Evolutionary conservation across 1,140 invertebrate species (phyloP).

Genomic region (Drosophila pallidifrons): DNA sequence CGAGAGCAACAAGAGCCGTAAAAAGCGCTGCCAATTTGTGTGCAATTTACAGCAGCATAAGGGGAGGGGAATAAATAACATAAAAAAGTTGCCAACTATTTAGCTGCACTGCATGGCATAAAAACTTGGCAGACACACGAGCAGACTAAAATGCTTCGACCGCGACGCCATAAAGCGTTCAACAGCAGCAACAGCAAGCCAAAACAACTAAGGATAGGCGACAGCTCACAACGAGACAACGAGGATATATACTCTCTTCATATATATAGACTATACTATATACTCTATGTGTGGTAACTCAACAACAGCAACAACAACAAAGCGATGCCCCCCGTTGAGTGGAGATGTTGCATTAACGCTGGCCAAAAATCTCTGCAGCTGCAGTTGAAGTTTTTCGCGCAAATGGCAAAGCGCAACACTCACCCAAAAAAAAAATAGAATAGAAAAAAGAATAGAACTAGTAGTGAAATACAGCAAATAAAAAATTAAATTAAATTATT

Average conservation of each 20-base stretch:
- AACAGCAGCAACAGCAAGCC: constrained; percentile 43
- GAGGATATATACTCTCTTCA: not conserved
- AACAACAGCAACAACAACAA: too few species aligned
- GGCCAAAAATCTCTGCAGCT: constrained; percentile 74
- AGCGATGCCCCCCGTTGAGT: too few species aligned
- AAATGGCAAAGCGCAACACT: constrained; percentile 8
- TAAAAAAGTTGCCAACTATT: constrained; percentile 78
- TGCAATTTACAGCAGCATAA: constrained; percentile 67
- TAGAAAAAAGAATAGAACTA: too few species aligned
- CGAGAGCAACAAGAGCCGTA: constrained; percentile 37
- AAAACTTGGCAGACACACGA: constrained; percentile 79
- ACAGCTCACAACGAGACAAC: not conserved
- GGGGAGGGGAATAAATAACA: constrained; percentile 21
- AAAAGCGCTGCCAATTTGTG: constrained; percentile 75
- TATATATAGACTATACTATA: too few species aligned
- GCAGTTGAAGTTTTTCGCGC: constrained; percentile 62
- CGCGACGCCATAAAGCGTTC: constrained; percentile 69
- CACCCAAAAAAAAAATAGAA: not conserved
- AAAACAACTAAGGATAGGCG: constrained; percentile 36
- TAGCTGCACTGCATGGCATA: constrained; percentile 55
- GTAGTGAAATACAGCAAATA: not conserved
- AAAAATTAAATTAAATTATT: constrained; percentile 59
- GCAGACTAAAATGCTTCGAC: constrained; percentile 66
- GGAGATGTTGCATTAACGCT: constrained; percentile 69
- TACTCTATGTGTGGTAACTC: too few species aligned